A percentile compares a stretch with the other conserved stretches of the same genome.
phyloP scores from a whole-genome alignment of 1,140 invertebrate genomes.

The Diabrotica virgifera region DNA sequence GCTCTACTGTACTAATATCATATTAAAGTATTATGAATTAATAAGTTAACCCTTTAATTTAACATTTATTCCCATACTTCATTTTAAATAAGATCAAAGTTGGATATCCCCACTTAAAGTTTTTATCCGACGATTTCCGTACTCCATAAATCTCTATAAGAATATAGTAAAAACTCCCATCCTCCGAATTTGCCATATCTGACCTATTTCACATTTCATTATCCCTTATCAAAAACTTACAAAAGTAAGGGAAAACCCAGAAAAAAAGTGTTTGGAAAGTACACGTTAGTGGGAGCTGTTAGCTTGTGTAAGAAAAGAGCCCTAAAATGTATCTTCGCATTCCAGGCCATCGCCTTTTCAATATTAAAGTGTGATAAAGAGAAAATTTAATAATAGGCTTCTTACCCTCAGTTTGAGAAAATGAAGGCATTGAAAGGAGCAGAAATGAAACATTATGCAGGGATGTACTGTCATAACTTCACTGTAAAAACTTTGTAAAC shows the following conservation, averaged over 20 bases:
- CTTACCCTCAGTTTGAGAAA: neutral
- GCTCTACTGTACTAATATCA: too few relatives aligned
- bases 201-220: neutral
- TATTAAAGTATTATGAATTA: too few relatives aligned
- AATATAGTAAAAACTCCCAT: too few relatives aligned
- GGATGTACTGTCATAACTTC: neutral
- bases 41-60: too few relatives aligned
- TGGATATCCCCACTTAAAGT: too few relatives aligned
- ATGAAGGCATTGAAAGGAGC: slow-evolving; percentile 2
- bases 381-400: neutral
- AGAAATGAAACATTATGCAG: neutral
- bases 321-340: neutral
- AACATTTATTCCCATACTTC: too few relatives aligned
- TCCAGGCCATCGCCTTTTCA: neutral
- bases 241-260: neutral
- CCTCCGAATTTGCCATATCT: neutral
- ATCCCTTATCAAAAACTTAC: neutral
- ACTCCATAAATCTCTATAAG: too few relatives aligned
- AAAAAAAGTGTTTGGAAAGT: neutral
- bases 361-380: slow-evolving; percentile 3
- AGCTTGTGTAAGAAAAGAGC: neutral
- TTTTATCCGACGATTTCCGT: too few relatives aligned
- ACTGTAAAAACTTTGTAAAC: too few relatives aligned
- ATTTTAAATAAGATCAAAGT: too few relatives aligned
- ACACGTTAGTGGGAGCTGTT: neutral